Conservation (phyloP, 1,140 invertebrate genomes). For the Brachionus koreanus region DNA sequence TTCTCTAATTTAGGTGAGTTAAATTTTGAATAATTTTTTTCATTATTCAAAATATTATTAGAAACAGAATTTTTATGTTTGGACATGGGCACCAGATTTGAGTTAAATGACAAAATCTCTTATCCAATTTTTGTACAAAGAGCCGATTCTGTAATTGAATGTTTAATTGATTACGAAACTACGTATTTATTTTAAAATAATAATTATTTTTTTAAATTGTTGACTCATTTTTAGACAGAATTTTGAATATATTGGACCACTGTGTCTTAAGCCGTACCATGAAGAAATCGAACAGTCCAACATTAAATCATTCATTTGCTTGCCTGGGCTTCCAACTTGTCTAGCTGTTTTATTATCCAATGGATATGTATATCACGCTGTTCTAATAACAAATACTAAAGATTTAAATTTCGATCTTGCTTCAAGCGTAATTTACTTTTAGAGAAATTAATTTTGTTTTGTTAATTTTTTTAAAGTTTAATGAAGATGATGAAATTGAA, state of each 20-base stretch:
- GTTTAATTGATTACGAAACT: not conserved
- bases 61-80: not conserved
- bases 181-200: not conserved
- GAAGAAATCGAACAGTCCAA: not conserved
- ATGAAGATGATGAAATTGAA: not conserved
- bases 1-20: not conserved
- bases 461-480: not conserved
- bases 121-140: constrained; percentile 9
- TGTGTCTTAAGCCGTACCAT: not conserved
- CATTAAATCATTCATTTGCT: not conserved
- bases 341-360: not conserved
- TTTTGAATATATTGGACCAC: constrained; percentile 13
- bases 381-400: not conserved
- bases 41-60: not conserved
- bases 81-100: constrained; percentile 14
- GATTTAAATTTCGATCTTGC: not conserved
- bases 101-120: not conserved
- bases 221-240: not conserved
- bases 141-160: not conserved
- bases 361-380: not conserved
- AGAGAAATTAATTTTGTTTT: not conserved
- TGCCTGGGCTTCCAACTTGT: not conserved
- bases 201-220: not conserved
- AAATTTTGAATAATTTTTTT: not conserved
- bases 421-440: not conserved